Conservation (phyloP, 2,113 vertebrate genomes). For the Hippocampus comes region DNA sequence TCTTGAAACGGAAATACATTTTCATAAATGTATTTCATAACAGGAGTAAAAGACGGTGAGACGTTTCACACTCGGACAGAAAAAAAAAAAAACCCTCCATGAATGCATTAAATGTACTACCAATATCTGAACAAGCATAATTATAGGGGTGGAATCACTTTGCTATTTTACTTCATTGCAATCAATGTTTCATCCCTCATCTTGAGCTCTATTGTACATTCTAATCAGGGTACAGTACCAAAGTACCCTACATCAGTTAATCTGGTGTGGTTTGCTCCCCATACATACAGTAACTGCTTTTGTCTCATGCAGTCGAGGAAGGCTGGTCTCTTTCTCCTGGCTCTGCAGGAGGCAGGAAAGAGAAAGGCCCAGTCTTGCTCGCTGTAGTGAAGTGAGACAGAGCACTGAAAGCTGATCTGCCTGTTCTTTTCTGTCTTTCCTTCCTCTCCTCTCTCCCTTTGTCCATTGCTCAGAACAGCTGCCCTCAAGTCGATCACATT, state of each 20-base stretch:
- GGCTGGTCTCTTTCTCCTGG: slow-evolving; percentile 22
- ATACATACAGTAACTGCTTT: slow-evolving; percentile 9
- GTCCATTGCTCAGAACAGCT: slow-evolving; percentile 50
- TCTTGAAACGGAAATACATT: too few relatives aligned
- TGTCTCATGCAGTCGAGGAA: slow-evolving; percentile 1
- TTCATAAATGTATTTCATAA: too few relatives aligned
- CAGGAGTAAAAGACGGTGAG: too few relatives aligned
- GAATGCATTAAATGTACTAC: too few relatives aligned
- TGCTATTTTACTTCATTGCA: too few relatives aligned
- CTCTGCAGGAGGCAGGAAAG: slow-evolving; percentile 33
- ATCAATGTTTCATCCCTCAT: too few relatives aligned
- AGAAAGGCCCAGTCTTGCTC: slow-evolving; percentile 34
- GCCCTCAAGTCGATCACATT: slow-evolving; percentile 41
- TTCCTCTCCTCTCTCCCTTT: slow-evolving; percentile 35
- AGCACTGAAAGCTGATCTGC: slow-evolving; percentile 58
- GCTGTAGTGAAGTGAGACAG: slow-evolving; percentile 44
- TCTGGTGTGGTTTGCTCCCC: slow-evolving; percentile 27
- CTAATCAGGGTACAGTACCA: not conserved
- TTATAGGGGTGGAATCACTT: too few relatives aligned
- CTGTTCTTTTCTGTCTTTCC: slow-evolving; percentile 35
- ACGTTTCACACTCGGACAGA: too few relatives aligned
- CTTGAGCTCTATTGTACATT: too few relatives aligned
- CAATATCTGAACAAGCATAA: too few relatives aligned
- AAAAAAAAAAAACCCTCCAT: too few relatives aligned
- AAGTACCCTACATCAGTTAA: not conserved